Evolutionary conservation across 2,797 vertebrate species (phyloP), one percentile per base, ranked within the genome.

Genomic region (Centroberyx gerrardi): DNA sequence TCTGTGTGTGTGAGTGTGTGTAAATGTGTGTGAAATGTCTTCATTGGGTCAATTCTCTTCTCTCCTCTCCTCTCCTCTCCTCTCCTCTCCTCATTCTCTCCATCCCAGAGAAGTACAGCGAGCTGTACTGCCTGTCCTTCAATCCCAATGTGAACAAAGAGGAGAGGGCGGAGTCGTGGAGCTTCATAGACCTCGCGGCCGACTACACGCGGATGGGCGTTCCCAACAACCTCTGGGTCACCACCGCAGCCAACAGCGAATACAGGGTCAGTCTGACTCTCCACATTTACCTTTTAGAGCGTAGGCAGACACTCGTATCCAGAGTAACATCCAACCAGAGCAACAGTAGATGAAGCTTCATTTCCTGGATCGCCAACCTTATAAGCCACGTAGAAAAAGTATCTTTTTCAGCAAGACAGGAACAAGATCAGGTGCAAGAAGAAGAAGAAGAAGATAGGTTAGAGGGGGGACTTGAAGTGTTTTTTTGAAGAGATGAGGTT

Each of bases 41-140:
- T 40, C 8, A 36, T 2, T 3, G 33, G 33, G 33, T 36, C 33
- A 18, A 49, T 3, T 46, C 3, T 28, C 6, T 5, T 2, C 18
- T 42, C 22, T 49, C 44, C 12, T 46, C 62, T 65, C 28, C 9
- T 40, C 52, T 53, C 52, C 27, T 29, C 28, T 55, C 28, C 53
- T 29, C 40, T 44, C 40, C 12, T 22, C 12, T 69, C 31, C 38
- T 40, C 4, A 28, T 4, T 49, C 27, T 63, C 22, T 8, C 33
- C 49, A 17, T 29, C 62, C 4, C 76, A 99, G 98, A 98, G 87
- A 97, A 95, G 87, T 99, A 98, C 0, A 96, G 96, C 72, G 98
- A 99, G 87, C 93, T 99, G n/a, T 99, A 97, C 88, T 98, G 97
- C 84, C 96, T 99, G 86, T 99, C 97, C 54, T 98, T 98, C 86